phyloP scores from a whole-genome alignment of 2,797 vertebrate genomes.

The Acomys russatus region DNA sequence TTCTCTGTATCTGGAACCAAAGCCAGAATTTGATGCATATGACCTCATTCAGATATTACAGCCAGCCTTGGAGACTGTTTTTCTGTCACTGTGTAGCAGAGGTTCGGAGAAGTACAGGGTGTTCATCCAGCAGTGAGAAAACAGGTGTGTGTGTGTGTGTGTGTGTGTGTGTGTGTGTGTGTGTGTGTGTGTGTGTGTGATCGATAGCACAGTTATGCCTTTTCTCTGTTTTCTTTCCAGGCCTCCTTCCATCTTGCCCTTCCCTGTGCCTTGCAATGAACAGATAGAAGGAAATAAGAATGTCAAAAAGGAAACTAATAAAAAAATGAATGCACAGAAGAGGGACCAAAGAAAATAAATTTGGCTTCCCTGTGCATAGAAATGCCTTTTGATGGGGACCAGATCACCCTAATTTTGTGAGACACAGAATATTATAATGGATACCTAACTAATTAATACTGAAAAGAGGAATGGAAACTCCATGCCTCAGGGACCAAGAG shows the following conservation, averaged over 20 bases:
- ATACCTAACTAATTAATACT: conserved; percentile 20
- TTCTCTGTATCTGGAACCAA: not conserved
- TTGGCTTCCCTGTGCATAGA: not conserved
- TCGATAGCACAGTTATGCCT: not conserved
- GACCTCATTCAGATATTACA: not conserved
- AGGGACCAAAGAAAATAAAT: conserved; percentile 28
- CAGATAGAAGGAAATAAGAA: not conserved
- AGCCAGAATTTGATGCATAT: not conserved
- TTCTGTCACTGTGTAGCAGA: not conserved
- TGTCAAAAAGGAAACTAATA: not conserved
- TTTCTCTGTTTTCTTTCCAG: not conserved
- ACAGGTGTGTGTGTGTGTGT: not conserved
- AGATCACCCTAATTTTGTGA: conserved; percentile 42
- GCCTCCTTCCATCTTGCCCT: not conserved
- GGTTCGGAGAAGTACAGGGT: not conserved
- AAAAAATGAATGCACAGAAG: conserved; percentile 21
- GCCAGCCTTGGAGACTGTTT: not conserved
- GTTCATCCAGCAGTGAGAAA: not conserved
- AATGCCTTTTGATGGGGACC: not conserved
- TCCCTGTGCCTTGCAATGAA: not conserved
- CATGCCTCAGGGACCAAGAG: not conserved
- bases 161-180: not conserved
- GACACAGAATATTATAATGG: not conserved
- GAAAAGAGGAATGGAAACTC: conserved; percentile 22
- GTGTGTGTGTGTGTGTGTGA: not conserved